Conservation (phyloP, 2,888 invertebrate species). For the Pelosia muscerda region DNA sequence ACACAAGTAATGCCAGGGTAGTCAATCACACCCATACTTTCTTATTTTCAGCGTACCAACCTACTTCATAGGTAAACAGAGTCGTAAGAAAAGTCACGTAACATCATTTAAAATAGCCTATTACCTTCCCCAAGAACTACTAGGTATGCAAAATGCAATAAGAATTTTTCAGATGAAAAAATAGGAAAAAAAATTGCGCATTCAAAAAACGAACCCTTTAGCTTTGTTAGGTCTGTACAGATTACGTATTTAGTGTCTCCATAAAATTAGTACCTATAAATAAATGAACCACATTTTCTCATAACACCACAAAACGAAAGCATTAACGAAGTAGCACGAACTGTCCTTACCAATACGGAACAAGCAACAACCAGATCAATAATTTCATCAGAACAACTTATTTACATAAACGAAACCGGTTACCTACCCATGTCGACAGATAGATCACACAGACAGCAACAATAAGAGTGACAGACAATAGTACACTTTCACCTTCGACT, state of each 20-base stretch:
- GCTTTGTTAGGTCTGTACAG: neutral
- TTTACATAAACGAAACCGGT: conserved; percentile 64
- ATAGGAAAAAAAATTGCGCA: too few relatives aligned
- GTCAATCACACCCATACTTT: too few relatives aligned
- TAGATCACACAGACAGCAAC: conserved; percentile 52
- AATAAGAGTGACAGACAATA: conserved; percentile 61
- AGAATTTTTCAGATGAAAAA: too few relatives aligned
- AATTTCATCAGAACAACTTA: conserved; percentile 61
- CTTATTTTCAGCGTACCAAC: too few relatives aligned
- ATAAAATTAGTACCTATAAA: neutral
- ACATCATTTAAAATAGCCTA: too few relatives aligned
- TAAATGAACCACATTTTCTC: neutral
- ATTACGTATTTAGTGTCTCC: neutral
- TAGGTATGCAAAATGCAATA: too few relatives aligned
- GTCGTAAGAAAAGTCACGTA: too few relatives aligned
- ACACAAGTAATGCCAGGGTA: too few relatives aligned
- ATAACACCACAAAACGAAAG: neutral
- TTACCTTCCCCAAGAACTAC: too few relatives aligned
- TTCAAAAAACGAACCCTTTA: neutral
- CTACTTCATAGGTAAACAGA: too few relatives aligned
- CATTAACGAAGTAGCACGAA: conserved; percentile 1
- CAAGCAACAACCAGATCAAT: conserved; percentile 46
- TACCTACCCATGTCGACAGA: conserved; percentile 43
- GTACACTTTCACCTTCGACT: conserved; percentile 59
- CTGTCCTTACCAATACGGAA: conserved; percentile 35